Conservation (phyloP, 2,797 vertebrate genomes). For the Sebastes miniatus region DNA sequence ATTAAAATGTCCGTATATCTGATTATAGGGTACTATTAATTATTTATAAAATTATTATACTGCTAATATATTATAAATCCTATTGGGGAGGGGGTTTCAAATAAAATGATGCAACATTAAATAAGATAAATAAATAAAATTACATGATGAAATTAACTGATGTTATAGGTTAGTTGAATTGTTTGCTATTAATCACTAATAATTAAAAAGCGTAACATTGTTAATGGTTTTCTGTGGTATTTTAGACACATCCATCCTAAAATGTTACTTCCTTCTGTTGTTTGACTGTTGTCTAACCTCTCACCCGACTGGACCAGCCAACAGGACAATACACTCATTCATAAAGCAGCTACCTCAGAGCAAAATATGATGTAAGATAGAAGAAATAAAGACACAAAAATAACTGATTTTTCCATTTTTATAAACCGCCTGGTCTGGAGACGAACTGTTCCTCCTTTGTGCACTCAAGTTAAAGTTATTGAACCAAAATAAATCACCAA, state of each 20-base stretch:
- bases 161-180: background rate
- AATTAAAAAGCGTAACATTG: background rate
- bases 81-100: background rate
- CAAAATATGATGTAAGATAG: background rate
- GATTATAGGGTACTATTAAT: too few species aligned
- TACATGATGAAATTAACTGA: background rate
- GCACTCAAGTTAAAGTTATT: background rate
- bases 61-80: background rate
- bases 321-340: background rate
- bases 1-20: fast-evolving
- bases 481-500: background rate
- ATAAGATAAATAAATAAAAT: background rate
- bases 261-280: background rate
- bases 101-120: background rate
- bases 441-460: background rate
- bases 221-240: background rate
- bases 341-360: background rate
- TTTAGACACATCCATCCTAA: background rate
- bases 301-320: background rate
- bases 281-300: background rate
- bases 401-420: too few species aligned
- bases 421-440: too few species aligned
- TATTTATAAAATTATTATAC: background rate
- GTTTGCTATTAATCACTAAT: background rate
- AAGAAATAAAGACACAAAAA: background rate